Percentiles rank a stretch among this genome's conserved stretches.
These are phyloP conservation scores for Epirrhoe tristata DNA, from an alignment of 2,888 invertebrate genomes.

Conservation along the genomic window DNA sequence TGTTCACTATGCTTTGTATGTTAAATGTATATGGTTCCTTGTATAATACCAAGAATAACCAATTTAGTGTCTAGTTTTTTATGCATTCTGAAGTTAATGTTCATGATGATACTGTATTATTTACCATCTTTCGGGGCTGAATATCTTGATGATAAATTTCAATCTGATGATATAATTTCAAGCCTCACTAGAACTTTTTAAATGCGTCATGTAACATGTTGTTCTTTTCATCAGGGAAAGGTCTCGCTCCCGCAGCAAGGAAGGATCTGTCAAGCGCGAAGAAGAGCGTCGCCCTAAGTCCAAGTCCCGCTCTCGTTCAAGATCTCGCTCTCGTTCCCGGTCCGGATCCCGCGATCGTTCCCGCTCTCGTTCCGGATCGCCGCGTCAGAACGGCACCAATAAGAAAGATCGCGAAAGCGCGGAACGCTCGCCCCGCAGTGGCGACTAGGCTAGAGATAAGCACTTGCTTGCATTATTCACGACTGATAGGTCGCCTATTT, in stretches of 20 bases:
- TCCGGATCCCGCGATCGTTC: constrained; percentile 63
- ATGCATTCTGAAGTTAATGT: constrained; percentile 3
- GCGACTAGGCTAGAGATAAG: constrained; percentile 58
- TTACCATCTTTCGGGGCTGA: constrained; percentile 40
- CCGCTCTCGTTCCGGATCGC: constrained; percentile 68
- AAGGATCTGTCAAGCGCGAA: constrained; percentile 75
- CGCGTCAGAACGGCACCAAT: constrained; percentile 72
- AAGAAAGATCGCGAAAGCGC: constrained; percentile 62
- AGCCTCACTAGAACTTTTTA: neutral
- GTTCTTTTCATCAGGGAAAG: constrained; percentile 81
- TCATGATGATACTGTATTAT: constrained; percentile 73
- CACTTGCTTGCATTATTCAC: constrained; percentile 1
- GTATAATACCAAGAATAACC: neutral
- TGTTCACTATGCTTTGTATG: constrained; percentile 15
- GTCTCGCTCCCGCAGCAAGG: constrained; percentile 89
- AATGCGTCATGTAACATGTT: constrained; percentile 3
- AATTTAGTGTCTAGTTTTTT: constrained; percentile 1
- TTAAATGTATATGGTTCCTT: constrained; percentile 1
- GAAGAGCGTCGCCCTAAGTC: constrained; percentile 68
- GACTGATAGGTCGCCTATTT: constrained; percentile 9
- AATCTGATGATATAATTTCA: constrained; percentile 25
- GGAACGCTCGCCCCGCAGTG: constrained; percentile 78
- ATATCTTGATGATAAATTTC: constrained; percentile 37
- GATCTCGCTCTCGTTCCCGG: constrained; percentile 63
- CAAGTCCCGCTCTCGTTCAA: constrained; percentile 72